Evolutionary conservation across 2,888 invertebrate genomes (phyloP).

Genomic region (Branchinecta sandiegonensis): DNA sequence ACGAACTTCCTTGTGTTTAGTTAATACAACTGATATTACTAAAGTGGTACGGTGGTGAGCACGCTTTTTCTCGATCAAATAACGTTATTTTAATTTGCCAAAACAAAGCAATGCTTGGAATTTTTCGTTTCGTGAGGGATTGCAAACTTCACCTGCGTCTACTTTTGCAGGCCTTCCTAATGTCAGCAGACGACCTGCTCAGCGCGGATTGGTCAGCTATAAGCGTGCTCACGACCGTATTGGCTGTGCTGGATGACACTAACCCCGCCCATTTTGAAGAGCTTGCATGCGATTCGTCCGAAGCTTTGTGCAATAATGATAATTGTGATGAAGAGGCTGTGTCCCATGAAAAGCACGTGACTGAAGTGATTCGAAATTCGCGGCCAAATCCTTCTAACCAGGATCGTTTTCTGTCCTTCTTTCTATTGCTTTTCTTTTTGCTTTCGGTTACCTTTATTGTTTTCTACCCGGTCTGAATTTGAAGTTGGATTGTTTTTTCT

Average conservation of each 20-base stretch:
- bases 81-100: background rate
- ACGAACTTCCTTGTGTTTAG: too few species aligned
- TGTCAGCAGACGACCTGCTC: background rate
- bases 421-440: too few species aligned
- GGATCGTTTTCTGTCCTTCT: too few species aligned
- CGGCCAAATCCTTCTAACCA: too few species aligned
- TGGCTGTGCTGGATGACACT: slow-evolving; percentile 13
- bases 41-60: background rate
- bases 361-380: too few species aligned
- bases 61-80: background rate
- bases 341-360: too few species aligned
- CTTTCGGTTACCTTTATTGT: too few species aligned
- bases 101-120: background rate
- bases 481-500: too few species aligned
- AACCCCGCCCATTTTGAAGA: background rate
- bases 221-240: slow-evolving; percentile 12
- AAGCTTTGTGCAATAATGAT: slow-evolving; percentile 10
- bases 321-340: too few species aligned
- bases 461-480: too few species aligned
- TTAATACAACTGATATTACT: too few species aligned
- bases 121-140: too few species aligned
- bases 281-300: slow-evolving; percentile 10
- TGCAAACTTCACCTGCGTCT: background rate
- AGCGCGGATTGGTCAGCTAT: slow-evolving; percentile 4
- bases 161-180: slow-evolving; percentile 1